These are phyloP conservation scores for Drosophila stalkeri DNA, from an alignment of 2,888 invertebrate genomes.

Conservation along the genomic window DNA sequence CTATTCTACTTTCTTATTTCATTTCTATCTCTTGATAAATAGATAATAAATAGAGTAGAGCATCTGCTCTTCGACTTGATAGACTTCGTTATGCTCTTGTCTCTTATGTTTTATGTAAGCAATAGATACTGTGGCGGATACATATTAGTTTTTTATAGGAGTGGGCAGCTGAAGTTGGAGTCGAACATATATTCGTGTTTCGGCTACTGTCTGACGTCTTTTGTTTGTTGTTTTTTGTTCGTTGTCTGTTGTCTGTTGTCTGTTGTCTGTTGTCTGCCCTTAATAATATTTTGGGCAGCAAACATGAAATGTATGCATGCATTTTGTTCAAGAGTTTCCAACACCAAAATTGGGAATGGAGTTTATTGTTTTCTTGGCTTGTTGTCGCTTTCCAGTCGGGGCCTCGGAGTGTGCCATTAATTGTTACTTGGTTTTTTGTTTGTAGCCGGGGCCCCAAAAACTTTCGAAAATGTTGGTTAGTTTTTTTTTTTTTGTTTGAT, in stretches of 20 bases:
- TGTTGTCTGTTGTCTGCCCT: constrained; percentile 20
- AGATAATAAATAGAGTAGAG: not conserved
- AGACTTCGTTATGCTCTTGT: not conserved
- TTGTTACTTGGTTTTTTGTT: constrained; percentile 60
- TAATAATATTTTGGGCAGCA: constrained; percentile 21
- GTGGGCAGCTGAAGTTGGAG: constrained; percentile 4
- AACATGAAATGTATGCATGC: constrained; percentile 32
- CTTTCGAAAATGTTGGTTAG: constrained; percentile 70
- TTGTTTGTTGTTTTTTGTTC: constrained; percentile 33
- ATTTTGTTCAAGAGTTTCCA: constrained; percentile 48
- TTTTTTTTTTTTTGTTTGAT: constrained; percentile 54
- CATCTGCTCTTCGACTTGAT: not conserved
- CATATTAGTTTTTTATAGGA: constrained; percentile 20
- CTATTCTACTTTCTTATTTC: no score
- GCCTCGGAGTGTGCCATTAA: constrained; percentile 77
- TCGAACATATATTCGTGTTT: constrained; percentile 10
- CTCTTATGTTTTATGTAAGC: constrained; percentile 33
- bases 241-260: not conserved
- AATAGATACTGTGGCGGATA: constrained; percentile 27
- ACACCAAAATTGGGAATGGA: constrained; percentile 46
- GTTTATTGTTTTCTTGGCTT: constrained; percentile 44
- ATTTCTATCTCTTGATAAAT: no score
- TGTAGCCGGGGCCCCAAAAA: constrained; percentile 40
- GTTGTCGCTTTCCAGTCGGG: constrained; percentile 40
- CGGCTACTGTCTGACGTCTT: constrained; percentile 64